Evolutionary conservation across 1,140 invertebrate species (phyloP), one percentile per base, ranked within the genome.

Genomic region (Apocrypta bakeri): DNA sequence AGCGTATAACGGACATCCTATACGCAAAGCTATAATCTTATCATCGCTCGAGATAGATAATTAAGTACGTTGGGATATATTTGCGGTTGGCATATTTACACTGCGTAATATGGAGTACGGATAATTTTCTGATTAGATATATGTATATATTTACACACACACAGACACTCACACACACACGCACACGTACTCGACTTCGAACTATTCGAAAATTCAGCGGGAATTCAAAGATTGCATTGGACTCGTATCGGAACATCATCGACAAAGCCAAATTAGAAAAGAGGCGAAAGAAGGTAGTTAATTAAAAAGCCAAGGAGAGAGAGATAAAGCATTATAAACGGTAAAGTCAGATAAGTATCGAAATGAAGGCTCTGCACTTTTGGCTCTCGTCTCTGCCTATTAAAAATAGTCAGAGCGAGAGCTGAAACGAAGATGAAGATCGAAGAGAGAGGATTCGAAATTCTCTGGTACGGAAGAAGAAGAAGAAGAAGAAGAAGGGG

Each of bases 281-380:
- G 63, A 40, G 33, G 64, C 40, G 24, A 79, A 79, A 69, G 21
- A 79, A 56, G 33, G n/a, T 7, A 48, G 73, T 81, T 48, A 81
- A 75, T 74, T 72, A 72, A 72, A 72, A 72, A 37, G 48, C 2
- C 21, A n/a, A 17, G 40, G 37, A 64, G 37, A 81, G 27, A 40
- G 11, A 81, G 79, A 75, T 56, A 64, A 29, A 77, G 29, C 48
- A 68, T 64, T 37, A 42, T 63, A 42, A 82, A 82, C 81, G 81
- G 81, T 82, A 82, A 78, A 82, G 64, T 17, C 6, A 33, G 82
- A 83, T 83, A 79, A 79, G 37, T 74, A 83, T 83, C 76, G 33
- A 75, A 75, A 83, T 72, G 61, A 74, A 64, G 25, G 69, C 63
- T 40, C 8, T 66, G 31, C 48, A 63, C 56, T 76, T 76, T 33